Base-by-base conservation (phyloP, 2,888 invertebrate genomes). In the Alviniconcha strummeri region DNA sequence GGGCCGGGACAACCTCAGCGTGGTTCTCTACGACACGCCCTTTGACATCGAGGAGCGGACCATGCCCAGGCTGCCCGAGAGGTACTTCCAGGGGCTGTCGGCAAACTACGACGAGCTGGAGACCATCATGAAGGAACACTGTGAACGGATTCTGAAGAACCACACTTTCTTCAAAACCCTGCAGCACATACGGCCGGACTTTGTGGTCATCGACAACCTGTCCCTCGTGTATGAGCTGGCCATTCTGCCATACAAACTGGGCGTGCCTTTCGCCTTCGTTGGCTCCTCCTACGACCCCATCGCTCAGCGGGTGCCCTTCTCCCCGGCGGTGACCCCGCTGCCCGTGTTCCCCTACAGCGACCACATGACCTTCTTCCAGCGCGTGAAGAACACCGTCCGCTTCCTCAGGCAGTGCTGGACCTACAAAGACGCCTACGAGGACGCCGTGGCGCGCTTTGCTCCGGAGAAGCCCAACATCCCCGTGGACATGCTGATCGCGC, bases 401-500 rank as follows among this genome's bases (percentile, higher is more conserved):
- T 72, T 83, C n/a, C 77, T 80, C 8, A 71, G 36, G 11, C 74
- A 69, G 8, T 82, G 72, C 72, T 64, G 81, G 69, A 69, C 69
- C 5, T 76, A 82, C 69, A 75, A 75, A 69, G 75, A 75, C 19
- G 72, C 55, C 11, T 64, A 82, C 54, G 78, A 81, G 36, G 79
- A 75, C 19, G 80, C 75, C 1, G 84, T 87, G 5, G 81, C 81
- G 1, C 75, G 64, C 15, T 85, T 83, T 74, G 88, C 87, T 7
- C 87, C 87, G 17, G 85, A 87, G 36, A 83, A 81, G 54, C 87
- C 88, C 4, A 83, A 80, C 55, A 55, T 85, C 19, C 71, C 84
- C 17, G 83, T 86, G 52, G 80, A 83, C 69, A 80, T 86, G n/a
- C 64, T 87, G 74, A 79, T 81, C 19, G 77, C 82, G 5, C 36